Conservation (phyloP, 2,797 vertebrate species). For the Paguma larvata region DNA sequence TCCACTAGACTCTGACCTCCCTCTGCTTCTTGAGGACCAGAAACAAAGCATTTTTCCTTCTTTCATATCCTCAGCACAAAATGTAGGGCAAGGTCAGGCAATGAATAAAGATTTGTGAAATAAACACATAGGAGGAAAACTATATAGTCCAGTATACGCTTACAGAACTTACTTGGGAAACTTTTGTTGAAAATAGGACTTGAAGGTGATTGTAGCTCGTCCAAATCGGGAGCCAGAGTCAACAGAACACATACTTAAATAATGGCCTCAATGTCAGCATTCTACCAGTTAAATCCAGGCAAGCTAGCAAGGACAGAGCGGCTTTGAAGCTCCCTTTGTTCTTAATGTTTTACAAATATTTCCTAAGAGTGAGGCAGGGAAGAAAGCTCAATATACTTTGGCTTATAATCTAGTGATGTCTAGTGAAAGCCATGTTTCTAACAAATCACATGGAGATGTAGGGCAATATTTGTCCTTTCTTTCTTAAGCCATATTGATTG, state of each 20-base stretch:
- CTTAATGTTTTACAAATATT: conserved; percentile 33
- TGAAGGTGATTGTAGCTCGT: not conserved
- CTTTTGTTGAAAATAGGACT: conserved; percentile 7
- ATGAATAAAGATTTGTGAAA: conserved; percentile 36
- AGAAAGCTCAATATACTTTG: not conserved
- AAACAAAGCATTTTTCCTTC: not conserved
- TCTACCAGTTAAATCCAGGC: not conserved
- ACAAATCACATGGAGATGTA: not conserved
- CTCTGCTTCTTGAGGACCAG: not conserved
- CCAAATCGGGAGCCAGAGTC: conserved; percentile 17
- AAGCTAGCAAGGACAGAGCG: not conserved
- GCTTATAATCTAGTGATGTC: not conserved
- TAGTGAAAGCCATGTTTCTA: not conserved
- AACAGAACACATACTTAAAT: conserved; percentile 9
- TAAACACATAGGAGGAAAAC: conserved; percentile 23
- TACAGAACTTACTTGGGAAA: conserved; percentile 32
- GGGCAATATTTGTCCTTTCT: not conserved
- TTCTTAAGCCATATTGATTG: not conserved
- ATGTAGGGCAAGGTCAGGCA: not conserved
- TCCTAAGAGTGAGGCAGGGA: not conserved
- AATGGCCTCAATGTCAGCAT: conserved; percentile 5
- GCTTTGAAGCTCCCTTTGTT: not conserved
- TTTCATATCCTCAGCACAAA: not conserved
- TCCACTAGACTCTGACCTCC: not conserved
- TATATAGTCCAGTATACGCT: not conserved